Conservation (phyloP, 2,113 vertebrate genomes). For the Neofelis nebulosa region DNA sequence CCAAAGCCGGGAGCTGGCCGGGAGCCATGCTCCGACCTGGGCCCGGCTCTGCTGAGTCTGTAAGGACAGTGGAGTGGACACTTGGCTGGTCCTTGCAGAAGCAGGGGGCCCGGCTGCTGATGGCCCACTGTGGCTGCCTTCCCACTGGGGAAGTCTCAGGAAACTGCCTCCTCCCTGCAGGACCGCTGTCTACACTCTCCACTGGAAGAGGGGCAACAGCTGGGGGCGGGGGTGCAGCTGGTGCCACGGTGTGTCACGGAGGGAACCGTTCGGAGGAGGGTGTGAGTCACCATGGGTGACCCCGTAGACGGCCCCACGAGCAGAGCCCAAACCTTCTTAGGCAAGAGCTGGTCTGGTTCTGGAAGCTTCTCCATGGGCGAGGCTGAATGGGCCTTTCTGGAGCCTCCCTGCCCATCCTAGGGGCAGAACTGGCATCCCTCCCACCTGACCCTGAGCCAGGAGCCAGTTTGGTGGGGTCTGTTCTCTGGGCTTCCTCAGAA, state of each 20-base stretch:
- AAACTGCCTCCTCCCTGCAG: neutral
- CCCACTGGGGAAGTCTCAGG: neutral
- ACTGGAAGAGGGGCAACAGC: accelerated
- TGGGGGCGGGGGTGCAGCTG: neutral
- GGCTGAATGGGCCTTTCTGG: neutral
- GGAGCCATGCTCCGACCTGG: neutral
- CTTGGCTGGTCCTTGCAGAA: neutral
- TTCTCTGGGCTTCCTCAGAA: neutral
- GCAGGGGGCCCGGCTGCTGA: neutral
- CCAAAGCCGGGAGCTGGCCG: neutral
- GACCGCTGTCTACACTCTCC: neutral
- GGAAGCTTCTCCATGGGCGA: no score
- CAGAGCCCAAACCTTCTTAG: neutral
- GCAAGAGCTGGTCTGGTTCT: neutral
- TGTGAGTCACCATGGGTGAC: neutral
- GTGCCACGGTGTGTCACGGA: neutral
- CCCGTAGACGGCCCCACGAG: neutral
- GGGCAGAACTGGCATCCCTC: neutral
- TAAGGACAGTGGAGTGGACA: no score
- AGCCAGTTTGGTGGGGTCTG: neutral
- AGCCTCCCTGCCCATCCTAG: no score
- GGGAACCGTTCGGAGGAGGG: neutral
- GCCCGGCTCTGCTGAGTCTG: neutral
- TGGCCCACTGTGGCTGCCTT: no score
- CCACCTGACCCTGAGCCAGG: neutral